Base-by-base conservation (phyloP, 1,140 invertebrate genomes). In the Aphaenogaster rudis region DNA sequence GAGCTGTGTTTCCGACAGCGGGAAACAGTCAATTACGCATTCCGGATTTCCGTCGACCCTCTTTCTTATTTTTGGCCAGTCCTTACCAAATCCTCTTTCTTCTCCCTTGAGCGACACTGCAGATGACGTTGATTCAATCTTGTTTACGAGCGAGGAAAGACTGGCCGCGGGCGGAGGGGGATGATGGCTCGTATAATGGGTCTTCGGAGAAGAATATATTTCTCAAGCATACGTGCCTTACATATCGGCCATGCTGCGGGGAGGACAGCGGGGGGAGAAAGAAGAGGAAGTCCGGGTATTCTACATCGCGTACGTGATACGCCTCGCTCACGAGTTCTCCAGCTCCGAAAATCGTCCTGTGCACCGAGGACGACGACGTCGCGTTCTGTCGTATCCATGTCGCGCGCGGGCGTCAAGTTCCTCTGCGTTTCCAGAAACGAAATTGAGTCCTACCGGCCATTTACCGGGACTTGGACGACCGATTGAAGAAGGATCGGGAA, bases 181-280 rank as follows among this genome's bases (percentile, higher is more conserved):
- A 89, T 90, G 79, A 90, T 91, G 79, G 88, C 45, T 78, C 72
- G 72, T 91, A 69, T 69, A 89, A 90, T 87, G 72, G 84, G 84
- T 80, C 86, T 90, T 90, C 71, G 77, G 78, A 59, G 88, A 90
- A 88, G 86, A 90, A 89, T 92, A 91, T 91, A 92, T 90, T 93
- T 90, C 77, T 76, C 85, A 82, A 71, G 78, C 87, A 90, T 93
- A 93, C 90, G 92, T 93, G 92, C 91, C 79, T 50, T 88, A 93
- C 92, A 92, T 93, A 87, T 87, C 77, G 42, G 76, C 72, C 54
- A 2, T 33, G 42, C 59, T 1, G 3, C 1, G 17, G 5, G 11
- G 17, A 33, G 64, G 45, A 7, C 42, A 33, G 50, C 59, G 66
- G 1, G 17, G 42, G n/a, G 39, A 48, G 50, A 39, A 28, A 52